Evolutionary conservation across 2,113 vertebrate genomes (phyloP).

Genomic region (Dasypus novemcinctus): DNA sequence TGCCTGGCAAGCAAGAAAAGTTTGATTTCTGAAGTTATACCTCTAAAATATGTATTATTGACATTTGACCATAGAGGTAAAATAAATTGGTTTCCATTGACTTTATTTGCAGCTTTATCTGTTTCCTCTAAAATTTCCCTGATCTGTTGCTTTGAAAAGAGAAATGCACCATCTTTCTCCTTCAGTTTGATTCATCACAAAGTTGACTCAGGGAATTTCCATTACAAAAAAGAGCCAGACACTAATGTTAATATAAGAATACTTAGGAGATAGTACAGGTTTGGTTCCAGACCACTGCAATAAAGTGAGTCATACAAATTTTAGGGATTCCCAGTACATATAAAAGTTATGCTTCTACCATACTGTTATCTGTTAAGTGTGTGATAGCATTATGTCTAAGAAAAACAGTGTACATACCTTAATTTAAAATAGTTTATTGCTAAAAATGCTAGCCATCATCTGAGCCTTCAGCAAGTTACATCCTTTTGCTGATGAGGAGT

Average conservation of each 20-base stretch:
- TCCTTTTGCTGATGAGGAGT: no score
- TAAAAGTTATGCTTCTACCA: no score
- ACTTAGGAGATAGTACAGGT: no score
- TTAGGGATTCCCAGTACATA: no score
- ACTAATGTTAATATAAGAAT: neutral
- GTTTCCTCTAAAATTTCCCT: neutral
- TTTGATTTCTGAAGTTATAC: neutral
- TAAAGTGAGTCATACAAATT: no score
- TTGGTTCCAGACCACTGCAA: no score
- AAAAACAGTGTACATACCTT: no score
- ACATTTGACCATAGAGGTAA: neutral
- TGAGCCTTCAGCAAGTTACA: no score
- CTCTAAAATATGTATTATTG: neutral
- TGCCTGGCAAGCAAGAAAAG: neutral
- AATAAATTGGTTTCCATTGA: neutral
- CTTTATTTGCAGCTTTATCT: neutral
- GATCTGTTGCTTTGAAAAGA: neutral
- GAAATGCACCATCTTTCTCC: neutral
- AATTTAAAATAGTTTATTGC: no score
- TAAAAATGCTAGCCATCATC: no score
- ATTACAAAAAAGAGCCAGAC: neutral
- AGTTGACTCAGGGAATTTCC: neutral
- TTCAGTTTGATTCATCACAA: neutral
- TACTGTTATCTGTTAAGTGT: no score
- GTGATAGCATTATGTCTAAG: no score